Percentiles rank a stretch among this genome's conserved stretches.
These are phyloP conservation scores for Phortica magna DNA, from an alignment of 2,888 invertebrate species.

Conservation along the genomic window DNA sequence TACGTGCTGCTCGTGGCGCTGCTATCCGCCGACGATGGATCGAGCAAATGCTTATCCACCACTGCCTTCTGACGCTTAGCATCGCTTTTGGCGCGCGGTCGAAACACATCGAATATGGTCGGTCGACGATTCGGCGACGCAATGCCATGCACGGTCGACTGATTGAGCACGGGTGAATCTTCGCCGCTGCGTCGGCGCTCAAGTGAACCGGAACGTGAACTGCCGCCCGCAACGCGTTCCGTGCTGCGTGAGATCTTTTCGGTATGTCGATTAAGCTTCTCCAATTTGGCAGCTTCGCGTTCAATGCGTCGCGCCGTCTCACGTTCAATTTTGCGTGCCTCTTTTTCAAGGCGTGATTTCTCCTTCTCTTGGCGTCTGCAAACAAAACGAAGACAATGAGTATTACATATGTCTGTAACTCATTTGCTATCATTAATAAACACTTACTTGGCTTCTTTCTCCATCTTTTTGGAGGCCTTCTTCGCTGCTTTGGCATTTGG, in stretches of 20 bases:
- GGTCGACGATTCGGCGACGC: slow-evolving; percentile 85
- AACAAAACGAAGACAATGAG: background rate
- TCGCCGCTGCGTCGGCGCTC: slow-evolving; percentile 77
- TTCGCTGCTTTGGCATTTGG: slow-evolving; percentile 77
- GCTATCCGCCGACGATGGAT: slow-evolving; percentile 72
- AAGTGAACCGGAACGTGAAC: slow-evolving; percentile 77
- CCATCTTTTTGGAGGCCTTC: slow-evolving; percentile 77
- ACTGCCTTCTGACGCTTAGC: slow-evolving; percentile 78
- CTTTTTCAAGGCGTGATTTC: slow-evolving; percentile 75
- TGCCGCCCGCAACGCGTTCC: slow-evolving; percentile 73
- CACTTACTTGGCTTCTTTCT: slow-evolving; percentile 76
- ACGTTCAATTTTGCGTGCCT: slow-evolving; percentile 77
- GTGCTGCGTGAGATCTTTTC: slow-evolving; percentile 78
- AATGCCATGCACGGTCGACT: slow-evolving; percentile 79
- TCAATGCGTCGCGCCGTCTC: slow-evolving; percentile 77
- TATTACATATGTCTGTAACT: background rate
- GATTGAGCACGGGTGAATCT: slow-evolving; percentile 77
- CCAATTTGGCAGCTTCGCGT: slow-evolving; percentile 77
- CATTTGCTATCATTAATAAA: background rate
- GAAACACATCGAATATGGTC: slow-evolving; percentile 88
- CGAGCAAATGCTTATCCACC: slow-evolving; percentile 64
- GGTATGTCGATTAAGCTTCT: slow-evolving; percentile 76
- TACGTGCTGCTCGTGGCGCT: slow-evolving; percentile 74
- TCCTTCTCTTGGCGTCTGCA: slow-evolving; percentile 77
- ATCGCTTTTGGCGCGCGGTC: slow-evolving; percentile 87